A percentile compares a stretch with the other conserved stretches of the same genome.
Conservation (phyloP, 1,140 invertebrate species). For the Aricia agestis region DNA sequence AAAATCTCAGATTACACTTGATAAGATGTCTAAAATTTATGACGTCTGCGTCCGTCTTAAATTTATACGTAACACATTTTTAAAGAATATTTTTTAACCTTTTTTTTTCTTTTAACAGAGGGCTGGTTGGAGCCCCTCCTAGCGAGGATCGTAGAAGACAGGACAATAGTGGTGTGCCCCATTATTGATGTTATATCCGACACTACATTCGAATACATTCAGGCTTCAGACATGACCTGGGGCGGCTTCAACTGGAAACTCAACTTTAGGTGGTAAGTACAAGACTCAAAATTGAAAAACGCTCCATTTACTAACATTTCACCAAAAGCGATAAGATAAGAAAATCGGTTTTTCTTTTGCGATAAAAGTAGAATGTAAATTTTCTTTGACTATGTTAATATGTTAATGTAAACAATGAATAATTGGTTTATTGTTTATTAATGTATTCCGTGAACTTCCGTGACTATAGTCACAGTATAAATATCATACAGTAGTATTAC, state of each 20-base stretch:
- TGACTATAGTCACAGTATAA: too few relatives aligned
- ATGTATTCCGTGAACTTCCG: too few relatives aligned
- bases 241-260: conserved; percentile 99
- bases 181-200: conserved; percentile 99
- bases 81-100: neutral
- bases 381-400: neutral
- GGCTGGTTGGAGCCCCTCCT: conserved; percentile 97
- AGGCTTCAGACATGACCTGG: conserved; percentile 96
- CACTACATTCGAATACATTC: conserved; percentile 97
- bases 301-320: conserved; percentile 1
- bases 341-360: conserved; percentile 4
- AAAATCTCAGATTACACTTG: too few relatives aligned
- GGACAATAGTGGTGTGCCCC: conserved; percentile 96
- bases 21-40: too few relatives aligned
- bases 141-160: conserved; percentile 91
- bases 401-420: neutral
- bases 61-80: too few relatives aligned
- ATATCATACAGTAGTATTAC: too few relatives aligned
- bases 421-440: too few relatives aligned
- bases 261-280: conserved; percentile 94
- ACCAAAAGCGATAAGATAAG: conserved; percentile 1
- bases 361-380: conserved; percentile 7
- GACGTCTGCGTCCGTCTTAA: neutral
- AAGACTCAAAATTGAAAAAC: conserved; percentile 7
- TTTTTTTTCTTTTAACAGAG: conserved; percentile 72